These are phyloP conservation scores for honey bee (Apis mellifera) DNA, from an alignment of 1,140 invertebrate genomes.

Conservation along the genomic window Amel_HAv3.1 CM009945.2:6298001-6298500, in stretches of 20 bases:
- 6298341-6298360: not conserved
- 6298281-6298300: not conserved
- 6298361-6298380: not conserved
- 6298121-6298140: conserved; percentile 24
- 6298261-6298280: not conserved
- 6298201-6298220: conserved; percentile 68
- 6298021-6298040: not conserved
- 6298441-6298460: not conserved
- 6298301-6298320: not conserved
- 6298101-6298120: not conserved
- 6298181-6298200: conserved; percentile 49
- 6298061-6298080: not conserved
- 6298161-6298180: conserved; percentile 39
- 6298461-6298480: not conserved
- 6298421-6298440: not conserved
- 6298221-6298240: conserved; percentile 70
- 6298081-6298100: not conserved
- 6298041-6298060: no score
- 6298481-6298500: not conserved
- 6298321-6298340: not conserved
- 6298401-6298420: not conserved
- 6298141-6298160: conserved; percentile 4
- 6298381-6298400: conserved; percentile 20
- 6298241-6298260: conserved; percentile 35
- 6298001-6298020: not conserved